These are phyloP conservation scores for Oreotragus oreotragus DNA, from an alignment of 2,113 vertebrate species.

Conservation along the genomic window DNA sequence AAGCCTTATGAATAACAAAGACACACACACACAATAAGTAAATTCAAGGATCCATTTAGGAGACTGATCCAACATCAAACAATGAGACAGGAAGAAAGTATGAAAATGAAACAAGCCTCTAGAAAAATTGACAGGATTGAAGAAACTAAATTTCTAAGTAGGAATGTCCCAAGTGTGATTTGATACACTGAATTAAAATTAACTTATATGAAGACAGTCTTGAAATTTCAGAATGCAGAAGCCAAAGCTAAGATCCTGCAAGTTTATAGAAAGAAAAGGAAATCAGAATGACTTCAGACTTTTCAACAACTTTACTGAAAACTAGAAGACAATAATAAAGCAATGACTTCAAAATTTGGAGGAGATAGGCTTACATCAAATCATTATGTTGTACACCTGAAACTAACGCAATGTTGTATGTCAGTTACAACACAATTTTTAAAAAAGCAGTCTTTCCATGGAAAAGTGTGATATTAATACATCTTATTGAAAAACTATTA, in stretches of 20 bases:
- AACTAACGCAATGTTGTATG: neutral
- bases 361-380: neutral
- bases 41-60: neutral
- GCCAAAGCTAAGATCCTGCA: neutral
- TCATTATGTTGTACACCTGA: neutral
- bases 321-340: neutral
- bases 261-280: neutral
- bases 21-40: neutral
- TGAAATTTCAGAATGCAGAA: conserved; percentile 12
- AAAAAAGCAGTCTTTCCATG: neutral
- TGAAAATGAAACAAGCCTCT: neutral
- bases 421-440: neutral
- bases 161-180: neutral
- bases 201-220: neutral
- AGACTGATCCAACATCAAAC: neutral
- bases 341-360: neutral
- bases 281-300: neutral
- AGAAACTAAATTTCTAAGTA: neutral
- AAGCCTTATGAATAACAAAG: neutral
- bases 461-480: neutral
- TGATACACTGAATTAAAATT: neutral
- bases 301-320: neutral
- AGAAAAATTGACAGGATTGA: neutral
- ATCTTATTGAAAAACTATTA: neutral
- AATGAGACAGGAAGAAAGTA: neutral